Base-by-base conservation (phyloP, 1,140 invertebrate genomes). In the Zaprionus gabonicus region DNA sequence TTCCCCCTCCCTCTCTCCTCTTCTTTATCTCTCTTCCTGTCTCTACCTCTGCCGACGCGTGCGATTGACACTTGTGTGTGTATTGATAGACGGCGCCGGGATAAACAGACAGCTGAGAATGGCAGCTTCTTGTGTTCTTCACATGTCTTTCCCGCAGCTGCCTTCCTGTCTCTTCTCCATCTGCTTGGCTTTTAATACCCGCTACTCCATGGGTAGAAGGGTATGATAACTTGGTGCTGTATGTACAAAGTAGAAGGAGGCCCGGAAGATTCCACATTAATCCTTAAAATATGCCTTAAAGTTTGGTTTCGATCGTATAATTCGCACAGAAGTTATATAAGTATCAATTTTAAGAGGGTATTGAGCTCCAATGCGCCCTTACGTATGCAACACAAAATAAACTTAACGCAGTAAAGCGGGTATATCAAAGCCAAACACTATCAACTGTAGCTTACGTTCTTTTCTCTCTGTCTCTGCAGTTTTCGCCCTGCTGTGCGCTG, bases 31-130 rank as follows among this genome's bases (percentile, higher is more conserved):
- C 31, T 10, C n/a, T 15, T 4, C n/a, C 38, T 41, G 15, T 9
- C 10, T 9, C n/a, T 13, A n/a, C n/a, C n/a, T 17, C 41, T 10
- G 41, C 15, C 41, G 13, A 9, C 17, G 36, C 51, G 20, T 71
- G 69, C n/a, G 25, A 34, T 49, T 60, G 63, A 56, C 66, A 85
- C 67, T 68, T 57, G 46, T 51, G 17, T 51, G 46, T 49, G 57
- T 57, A 65, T 56, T 49, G 49, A 65, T 44, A 27, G 49, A 53
- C 12, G 28, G 15, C 57, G 13, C 12, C 34, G 12, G 57, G 13
- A 13, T 38, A 23, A 36, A 59, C 57, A 20, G 60, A 63, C 60
- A 63, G 62, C 56, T 23, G 34, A 65, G 34, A 55, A n/a, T 3
- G 62, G 36, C 51, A 56, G 10, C 17, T 64, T 20, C 31, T 64